These are phyloP conservation scores for Antheraea yamamai DNA, from an alignment of 2,888 invertebrate genomes.

Conservation along the genomic window DNA sequence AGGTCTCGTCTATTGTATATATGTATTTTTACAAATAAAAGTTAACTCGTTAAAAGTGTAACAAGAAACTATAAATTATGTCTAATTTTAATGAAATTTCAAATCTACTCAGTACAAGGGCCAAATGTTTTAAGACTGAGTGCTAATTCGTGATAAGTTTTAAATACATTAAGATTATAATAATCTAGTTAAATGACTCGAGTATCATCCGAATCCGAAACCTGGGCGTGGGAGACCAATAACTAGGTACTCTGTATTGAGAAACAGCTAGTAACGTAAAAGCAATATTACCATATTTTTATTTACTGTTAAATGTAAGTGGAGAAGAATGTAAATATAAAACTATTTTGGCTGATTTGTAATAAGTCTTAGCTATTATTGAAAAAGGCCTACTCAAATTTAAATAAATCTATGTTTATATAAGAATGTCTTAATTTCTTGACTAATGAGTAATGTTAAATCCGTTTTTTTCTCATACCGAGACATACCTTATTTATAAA, in stretches of 20 bases:
- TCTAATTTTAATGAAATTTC: slow-evolving; percentile 28
- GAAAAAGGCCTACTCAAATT: slow-evolving; percentile 59
- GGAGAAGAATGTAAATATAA: slow-evolving; percentile 16
- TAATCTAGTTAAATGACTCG: slow-evolving; percentile 11
- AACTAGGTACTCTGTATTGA: slow-evolving; percentile 11
- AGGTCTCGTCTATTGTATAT: slow-evolving; percentile 56
- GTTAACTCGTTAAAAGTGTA: slow-evolving; percentile 45
- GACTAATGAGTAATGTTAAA: slow-evolving; percentile 19
- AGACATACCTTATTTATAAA: background rate
- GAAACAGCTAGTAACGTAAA: slow-evolving; percentile 19
- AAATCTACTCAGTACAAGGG: slow-evolving; percentile 73
- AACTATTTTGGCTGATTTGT: slow-evolving; percentile 42
- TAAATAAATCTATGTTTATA: slow-evolving; percentile 71
- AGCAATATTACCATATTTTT: slow-evolving; percentile 32
- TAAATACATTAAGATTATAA: slow-evolving; percentile 32
- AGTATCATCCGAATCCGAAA: background rate
- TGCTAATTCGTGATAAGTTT: slow-evolving; percentile 63
- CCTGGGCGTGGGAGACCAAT: slow-evolving; percentile 4
- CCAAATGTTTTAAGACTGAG: slow-evolving; percentile 81
- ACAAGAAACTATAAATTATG: slow-evolving; percentile 37
- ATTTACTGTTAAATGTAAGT: slow-evolving; percentile 8
- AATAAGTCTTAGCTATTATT: slow-evolving; percentile 43
- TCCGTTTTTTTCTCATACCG: background rate
- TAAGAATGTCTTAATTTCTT: slow-evolving; percentile 55
- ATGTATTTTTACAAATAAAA: slow-evolving; percentile 45